Evolutionary conservation across 1,140 invertebrate genomes (phyloP).

Genomic region (Papilio polyxenes): DNA sequence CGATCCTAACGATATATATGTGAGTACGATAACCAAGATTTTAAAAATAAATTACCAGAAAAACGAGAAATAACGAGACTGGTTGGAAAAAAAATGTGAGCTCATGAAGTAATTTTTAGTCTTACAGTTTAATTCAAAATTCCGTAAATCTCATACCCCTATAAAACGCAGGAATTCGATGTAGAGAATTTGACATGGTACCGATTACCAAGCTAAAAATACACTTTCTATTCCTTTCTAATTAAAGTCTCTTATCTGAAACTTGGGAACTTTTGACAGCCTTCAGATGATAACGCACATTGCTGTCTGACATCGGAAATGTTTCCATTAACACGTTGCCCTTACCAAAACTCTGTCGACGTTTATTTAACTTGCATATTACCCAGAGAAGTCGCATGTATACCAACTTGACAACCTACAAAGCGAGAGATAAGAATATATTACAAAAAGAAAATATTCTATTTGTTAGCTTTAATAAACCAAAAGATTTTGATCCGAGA

Average conservation of each 20-base stretch:
- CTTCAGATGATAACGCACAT: neutral
- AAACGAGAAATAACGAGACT: no score
- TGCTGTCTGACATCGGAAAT: neutral
- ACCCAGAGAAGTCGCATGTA: neutral
- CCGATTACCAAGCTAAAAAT: neutral
- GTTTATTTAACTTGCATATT: conserved; percentile 6
- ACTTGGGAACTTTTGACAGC: neutral
- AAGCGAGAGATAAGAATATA: neutral
- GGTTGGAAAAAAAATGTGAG: no score
- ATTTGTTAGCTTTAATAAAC: no score
- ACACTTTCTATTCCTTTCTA: neutral
- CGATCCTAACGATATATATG: no score
- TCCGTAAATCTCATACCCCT: neutral
- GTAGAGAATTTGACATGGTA: neutral
- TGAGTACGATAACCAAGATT: no score
- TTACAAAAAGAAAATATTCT: neutral
- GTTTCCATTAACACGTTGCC: neutral
- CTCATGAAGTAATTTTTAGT: no score
- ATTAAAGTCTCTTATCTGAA: neutral
- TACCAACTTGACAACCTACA: neutral
- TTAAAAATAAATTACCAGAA: no score
- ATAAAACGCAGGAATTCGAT: neutral
- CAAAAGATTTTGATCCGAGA: no score
- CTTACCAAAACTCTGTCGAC: neutral
- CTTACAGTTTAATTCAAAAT: neutral